These are phyloP conservation scores for Phytoseiulus persimilis DNA, from an alignment of 2,888 invertebrate genomes.

Conservation along the genomic window DNA sequence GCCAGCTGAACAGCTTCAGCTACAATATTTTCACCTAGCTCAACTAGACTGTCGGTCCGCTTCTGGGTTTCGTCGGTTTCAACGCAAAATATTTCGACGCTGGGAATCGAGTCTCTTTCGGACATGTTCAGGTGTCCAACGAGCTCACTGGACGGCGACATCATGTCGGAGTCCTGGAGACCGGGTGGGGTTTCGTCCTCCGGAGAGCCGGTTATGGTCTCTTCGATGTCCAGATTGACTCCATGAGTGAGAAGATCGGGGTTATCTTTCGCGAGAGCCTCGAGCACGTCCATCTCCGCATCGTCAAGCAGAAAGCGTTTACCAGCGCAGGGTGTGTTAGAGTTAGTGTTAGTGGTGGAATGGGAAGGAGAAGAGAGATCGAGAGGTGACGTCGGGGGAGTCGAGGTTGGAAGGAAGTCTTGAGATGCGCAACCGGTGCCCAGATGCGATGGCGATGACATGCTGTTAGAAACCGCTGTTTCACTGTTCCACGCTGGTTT, in stretches of 20 bases:
- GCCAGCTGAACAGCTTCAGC: slow-evolving; percentile 34
- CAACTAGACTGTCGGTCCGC: slow-evolving; percentile 21
- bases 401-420: slow-evolving; percentile 31
- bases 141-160: slow-evolving; percentile 31
- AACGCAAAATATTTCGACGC: slow-evolving; percentile 26
- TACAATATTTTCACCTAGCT: slow-evolving; percentile 24
- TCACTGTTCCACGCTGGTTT: slow-evolving; percentile 14
- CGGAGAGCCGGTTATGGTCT: slow-evolving; percentile 30
- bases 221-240: slow-evolving; percentile 32
- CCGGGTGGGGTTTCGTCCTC: slow-evolving; percentile 27
- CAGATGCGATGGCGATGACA: slow-evolving; percentile 33
- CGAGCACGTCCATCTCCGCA: slow-evolving; percentile 34
- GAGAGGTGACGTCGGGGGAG: slow-evolving; percentile 29
- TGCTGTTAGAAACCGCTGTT: slow-evolving; percentile 21
- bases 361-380: slow-evolving; percentile 23
- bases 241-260: slow-evolving; percentile 20
- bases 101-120: slow-evolving; percentile 24
- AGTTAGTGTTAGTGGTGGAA: neutral
- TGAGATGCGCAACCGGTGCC: slow-evolving; percentile 27
- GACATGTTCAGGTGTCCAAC: neutral
- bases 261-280: slow-evolving; percentile 29
- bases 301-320: slow-evolving; percentile 36
- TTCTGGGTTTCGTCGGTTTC: slow-evolving; percentile 23
- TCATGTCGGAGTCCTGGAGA: slow-evolving; percentile 34
- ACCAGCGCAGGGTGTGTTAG: slow-evolving; percentile 22